Base-by-base conservation (phyloP, 1,140 invertebrate species). In the Drosophila yakuba region DNA sequence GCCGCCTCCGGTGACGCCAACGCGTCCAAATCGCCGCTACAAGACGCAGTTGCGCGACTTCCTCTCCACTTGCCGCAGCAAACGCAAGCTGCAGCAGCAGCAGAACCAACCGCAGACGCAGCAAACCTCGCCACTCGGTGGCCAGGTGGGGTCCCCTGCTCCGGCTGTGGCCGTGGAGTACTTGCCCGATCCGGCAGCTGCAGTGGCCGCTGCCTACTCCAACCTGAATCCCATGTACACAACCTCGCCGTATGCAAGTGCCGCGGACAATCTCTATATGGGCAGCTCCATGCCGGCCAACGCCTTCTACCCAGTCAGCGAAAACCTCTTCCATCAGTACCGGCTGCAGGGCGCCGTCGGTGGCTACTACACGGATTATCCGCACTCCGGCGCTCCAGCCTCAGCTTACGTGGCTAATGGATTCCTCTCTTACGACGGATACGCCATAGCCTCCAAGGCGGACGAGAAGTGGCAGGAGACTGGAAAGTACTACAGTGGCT, bases 41-140 rank as follows among this genome's bases (percentile, higher is more conserved):
- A 98, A 98, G 92, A 98, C 97, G 6, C 97, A 98, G 93, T 93
- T 98, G 4, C 93, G 97, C 35, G 98, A 99, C 93, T 98, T 98
- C 91, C 93, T 98, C 6, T 98, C 97, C 5, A 98, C 97, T 1
- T 98, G 97, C 92, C 94, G 97, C 57, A 97, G 96, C 61, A 98
- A 98, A 92, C 95, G 97, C 83, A 97, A 98, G 93, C 93, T 96
- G 25, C 94, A 95, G 14, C 83, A 88, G 43, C 73, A 81, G 12
- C 83, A 88, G 8, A 80, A 89, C 10, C 82, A 98, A 93, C 93
- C 96, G 20, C 94, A 95, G 6, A 93, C 92, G 41, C 72, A 88
- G 63, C 84, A 88, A 38, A 64, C 93, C 8, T 93, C 69, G 51
- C 73, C 82, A 0, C 73, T 93, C 69, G 91, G 91, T 56, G 89